Percentiles rank a stretch among this genome's conserved stretches.
Conservation (phyloP, 2,113 vertebrate species). For the Chamaea fasciata region DNA sequence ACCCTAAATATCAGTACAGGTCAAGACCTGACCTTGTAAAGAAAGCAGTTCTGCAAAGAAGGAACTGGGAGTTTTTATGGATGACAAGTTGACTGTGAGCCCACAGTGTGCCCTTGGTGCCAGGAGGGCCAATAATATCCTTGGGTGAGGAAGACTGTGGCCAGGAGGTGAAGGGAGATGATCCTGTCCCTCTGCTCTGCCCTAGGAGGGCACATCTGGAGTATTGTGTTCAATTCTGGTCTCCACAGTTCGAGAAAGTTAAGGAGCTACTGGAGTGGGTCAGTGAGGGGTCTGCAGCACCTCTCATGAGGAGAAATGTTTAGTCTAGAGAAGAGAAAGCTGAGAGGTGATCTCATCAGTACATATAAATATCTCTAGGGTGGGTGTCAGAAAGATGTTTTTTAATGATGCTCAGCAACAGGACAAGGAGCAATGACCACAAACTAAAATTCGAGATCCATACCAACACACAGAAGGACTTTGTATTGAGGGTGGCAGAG, state of each 20-base stretch:
- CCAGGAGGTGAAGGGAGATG: not conserved
- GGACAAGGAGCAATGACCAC: not conserved
- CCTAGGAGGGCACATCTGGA: not conserved
- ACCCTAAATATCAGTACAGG: not conserved
- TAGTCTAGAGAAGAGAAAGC: not conserved
- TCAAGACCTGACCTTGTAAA: not conserved
- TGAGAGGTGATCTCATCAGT: not conserved
- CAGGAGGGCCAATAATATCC: not conserved
- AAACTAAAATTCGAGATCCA: not conserved
- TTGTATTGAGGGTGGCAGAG: not conserved
- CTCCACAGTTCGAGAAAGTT: not conserved
- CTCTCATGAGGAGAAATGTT: not conserved
- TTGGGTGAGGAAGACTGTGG: not conserved
- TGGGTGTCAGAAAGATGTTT: not conserved
- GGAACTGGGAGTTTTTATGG: not conserved
- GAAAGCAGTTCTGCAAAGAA: not conserved
- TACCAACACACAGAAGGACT: not conserved
- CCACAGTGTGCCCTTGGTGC: not conserved
- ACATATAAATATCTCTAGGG: not conserved
- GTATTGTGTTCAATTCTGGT: not conserved
- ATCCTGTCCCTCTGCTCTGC: not conserved
- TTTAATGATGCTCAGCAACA: not conserved
- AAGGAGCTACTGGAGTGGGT: accelerated
- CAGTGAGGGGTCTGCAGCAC: not conserved
- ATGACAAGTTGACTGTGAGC: not conserved